Percentiles rank a stretch among this genome's conserved stretches.
These are phyloP conservation scores for Diadumene lineata DNA, from an alignment of 92 coral and sea anemone genomes.

Conservation along the genomic window DNA sequence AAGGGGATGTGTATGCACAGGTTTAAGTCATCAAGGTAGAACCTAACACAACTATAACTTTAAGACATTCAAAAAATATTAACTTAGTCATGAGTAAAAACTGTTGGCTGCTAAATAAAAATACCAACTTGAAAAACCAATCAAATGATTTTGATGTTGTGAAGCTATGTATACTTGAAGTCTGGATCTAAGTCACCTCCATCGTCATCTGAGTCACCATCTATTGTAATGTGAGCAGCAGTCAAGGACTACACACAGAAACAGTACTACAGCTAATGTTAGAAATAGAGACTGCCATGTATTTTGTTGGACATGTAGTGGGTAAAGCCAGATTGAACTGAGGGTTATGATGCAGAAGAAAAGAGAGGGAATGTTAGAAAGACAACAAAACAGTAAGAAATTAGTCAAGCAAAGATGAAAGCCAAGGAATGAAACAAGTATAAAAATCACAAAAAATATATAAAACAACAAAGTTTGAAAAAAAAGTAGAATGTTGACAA, in stretches of 20 bases:
- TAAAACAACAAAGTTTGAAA: not conserved
- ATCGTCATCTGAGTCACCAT: constrained; percentile 50
- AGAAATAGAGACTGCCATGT: too few relatives aligned
- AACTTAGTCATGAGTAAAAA: too few relatives aligned
- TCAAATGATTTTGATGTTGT: too few relatives aligned
- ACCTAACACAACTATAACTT: too few relatives aligned
- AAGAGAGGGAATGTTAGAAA: not conserved
- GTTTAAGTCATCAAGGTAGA: too few relatives aligned
- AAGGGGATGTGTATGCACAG: too few relatives aligned
- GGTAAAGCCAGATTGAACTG: too few relatives aligned
- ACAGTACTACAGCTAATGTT: too few relatives aligned
- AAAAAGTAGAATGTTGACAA: too few relatives aligned
- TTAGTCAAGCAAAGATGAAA: not conserved
- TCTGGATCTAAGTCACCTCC: constrained; percentile 51
- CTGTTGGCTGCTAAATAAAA: too few relatives aligned
- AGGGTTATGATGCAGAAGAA: not conserved
- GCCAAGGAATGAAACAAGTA: not conserved
- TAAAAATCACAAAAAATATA: not conserved
- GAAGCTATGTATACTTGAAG: constrained; percentile 25
- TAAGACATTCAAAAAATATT: too few relatives aligned
- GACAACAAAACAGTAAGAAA: not conserved
- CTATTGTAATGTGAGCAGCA: constrained; percentile 25
- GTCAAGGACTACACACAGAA: constrained; percentile 43
- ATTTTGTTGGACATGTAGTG: too few relatives aligned
- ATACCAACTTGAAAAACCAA: not conserved